Percentiles rank a stretch among this genome's conserved stretches.
Evolutionary conservation across 2,888 invertebrate species (phyloP).

Genomic region (Drosophila neonasuta): DNA sequence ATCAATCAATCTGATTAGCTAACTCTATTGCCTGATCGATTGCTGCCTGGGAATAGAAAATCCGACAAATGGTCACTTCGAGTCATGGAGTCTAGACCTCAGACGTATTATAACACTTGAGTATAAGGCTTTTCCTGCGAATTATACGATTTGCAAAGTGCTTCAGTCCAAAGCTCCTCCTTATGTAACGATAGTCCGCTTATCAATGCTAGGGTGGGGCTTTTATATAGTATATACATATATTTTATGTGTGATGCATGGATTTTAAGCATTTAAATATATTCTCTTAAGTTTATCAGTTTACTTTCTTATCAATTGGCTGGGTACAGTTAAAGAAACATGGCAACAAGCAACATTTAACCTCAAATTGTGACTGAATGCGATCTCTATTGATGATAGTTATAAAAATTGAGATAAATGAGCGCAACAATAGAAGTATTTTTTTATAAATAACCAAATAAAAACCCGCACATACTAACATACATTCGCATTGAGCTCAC

Average conservation of each 20-base stretch:
- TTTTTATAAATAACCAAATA: slow-evolving; percentile 50
- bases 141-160: slow-evolving; percentile 24
- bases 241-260: slow-evolving; percentile 20
- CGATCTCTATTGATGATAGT: slow-evolving; percentile 32
- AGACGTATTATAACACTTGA: slow-evolving; percentile 4
- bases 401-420: slow-evolving; percentile 39
- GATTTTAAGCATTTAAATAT: slow-evolving; percentile 26
- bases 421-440: slow-evolving; percentile 32
- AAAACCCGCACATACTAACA: slow-evolving; percentile 26
- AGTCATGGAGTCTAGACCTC: slow-evolving; percentile 12
- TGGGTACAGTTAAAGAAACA: background rate
- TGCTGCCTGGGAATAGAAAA: slow-evolving; percentile 40
- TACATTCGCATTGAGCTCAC: slow-evolving; percentile 10
- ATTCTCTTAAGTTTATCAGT: slow-evolving; percentile 18
- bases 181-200: slow-evolving; percentile 54
- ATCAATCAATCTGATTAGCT: slow-evolving; percentile 69
- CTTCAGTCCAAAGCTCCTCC: slow-evolving; percentile 35
- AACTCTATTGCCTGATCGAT: slow-evolving; percentile 17
- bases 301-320: slow-evolving; percentile 28
- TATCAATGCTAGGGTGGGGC: slow-evolving; percentile 43
- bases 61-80: slow-evolving; percentile 22
- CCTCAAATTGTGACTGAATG: slow-evolving; percentile 1
- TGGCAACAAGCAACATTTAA: background rate
- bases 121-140: slow-evolving; percentile 23
- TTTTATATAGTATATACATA: background rate